Evolutionary conservation across 1,140 invertebrate species (phyloP), one percentile per base, ranked within the genome.

Genomic region (Drosophila seguyi): DNA sequence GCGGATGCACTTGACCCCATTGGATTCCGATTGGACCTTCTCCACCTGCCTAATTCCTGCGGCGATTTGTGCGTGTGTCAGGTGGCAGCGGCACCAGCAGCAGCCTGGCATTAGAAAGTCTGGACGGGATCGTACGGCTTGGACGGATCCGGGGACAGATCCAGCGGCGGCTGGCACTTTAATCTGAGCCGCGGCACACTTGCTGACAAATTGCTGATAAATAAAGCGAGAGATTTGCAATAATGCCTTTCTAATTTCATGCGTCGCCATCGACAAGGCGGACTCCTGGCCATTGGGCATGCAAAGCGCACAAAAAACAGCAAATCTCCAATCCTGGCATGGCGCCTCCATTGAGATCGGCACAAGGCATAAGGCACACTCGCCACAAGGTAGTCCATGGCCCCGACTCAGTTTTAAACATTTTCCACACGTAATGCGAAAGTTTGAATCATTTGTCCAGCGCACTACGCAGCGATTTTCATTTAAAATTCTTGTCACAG

Each of bases 401-500:
- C 59, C 60, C 45, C 63, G 68, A 53, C 58, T 57, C 67, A 73
- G 78, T 72, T 91, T 91, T 91, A 76, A 91, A 72, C 71, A 91
- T 91, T 91, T 91, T 84, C 81, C 84, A 91, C 88, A 91, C 88
- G 88, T 91, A 85, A 81, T 73, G 75, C 78, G 84, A 85, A 91
- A 91, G 90, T 90, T 88, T 90, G 81, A 88, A 91, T 91, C 87
- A 91, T 91, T 91, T 91, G 86, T 91, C 84, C 84, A 75, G 55
- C 66, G 59, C 58, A 77, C 85, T 77, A 79, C 44, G 65, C 67
- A 62, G 59, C 68, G 66, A 75, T 79, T 79, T 83, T 91, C 90
- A 91, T 91, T 91, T 91, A 76, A 85, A 86, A 91, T 91, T 91
- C 88, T 91, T 91, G 88, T 91, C 88, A 91, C 90, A 91, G 79